Evolutionary conservation across 2,888 invertebrate genomes (phyloP).

Genomic region (Clistopyga incitator): DNA sequence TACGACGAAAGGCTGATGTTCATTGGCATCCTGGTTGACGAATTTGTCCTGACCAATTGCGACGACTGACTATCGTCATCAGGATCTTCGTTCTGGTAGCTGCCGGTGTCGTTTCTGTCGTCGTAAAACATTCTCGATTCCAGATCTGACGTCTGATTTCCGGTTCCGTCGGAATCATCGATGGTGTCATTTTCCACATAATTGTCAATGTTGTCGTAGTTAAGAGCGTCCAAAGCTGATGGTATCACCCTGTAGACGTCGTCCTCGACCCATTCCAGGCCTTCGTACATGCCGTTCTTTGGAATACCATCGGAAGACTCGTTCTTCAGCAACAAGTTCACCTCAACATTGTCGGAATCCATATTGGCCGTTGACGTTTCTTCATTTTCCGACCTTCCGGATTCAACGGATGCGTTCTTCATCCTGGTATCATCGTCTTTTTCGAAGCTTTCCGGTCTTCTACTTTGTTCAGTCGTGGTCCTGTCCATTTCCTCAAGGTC

Average conservation of each 20-base stretch:
- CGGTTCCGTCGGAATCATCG: conserved; percentile 67
- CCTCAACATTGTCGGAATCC: conserved; percentile 1
- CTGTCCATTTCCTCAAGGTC: not conserved
- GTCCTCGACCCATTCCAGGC: conserved; percentile 81
- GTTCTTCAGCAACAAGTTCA: conserved; percentile 34
- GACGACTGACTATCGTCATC: conserved; percentile 56
- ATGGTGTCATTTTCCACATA: conserved; percentile 67
- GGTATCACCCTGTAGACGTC: conserved; percentile 82
- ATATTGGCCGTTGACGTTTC: not conserved
- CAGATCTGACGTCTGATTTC: conserved; percentile 12
- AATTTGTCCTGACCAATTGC: conserved; percentile 65
- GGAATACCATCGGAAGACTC: conserved; percentile 4
- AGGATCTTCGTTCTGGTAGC: conserved; percentile 69
- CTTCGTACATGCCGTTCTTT: conserved; percentile 77
- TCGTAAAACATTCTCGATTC: conserved; percentile 50
- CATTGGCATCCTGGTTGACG: conserved; percentile 67
- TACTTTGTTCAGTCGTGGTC: not conserved
- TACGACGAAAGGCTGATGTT: conserved; percentile 75
- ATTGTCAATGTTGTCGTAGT: conserved; percentile 70
- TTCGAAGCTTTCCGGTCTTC: not conserved
- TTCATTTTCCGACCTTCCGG: not conserved
- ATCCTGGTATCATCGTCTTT: not conserved
- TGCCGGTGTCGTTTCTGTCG: conserved; percentile 70
- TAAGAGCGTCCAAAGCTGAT: conserved; percentile 74
- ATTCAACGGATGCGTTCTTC: not conserved